Percentiles rank a stretch among this genome's conserved stretches.
Conservation (phyloP, 2,113 vertebrate species). For the Oreotrochilus melanogaster region DNA sequence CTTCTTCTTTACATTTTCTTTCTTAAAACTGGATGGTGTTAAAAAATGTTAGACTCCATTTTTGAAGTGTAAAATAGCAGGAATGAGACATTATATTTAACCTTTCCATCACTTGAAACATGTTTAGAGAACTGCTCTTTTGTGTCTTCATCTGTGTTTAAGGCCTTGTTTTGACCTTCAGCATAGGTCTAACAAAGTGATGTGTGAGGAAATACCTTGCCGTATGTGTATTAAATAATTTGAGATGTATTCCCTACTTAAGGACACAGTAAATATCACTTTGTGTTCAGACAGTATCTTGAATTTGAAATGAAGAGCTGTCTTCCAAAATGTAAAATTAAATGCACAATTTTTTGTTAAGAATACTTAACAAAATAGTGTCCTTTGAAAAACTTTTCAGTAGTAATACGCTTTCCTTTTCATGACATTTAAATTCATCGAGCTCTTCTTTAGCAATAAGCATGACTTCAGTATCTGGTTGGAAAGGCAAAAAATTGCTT, state of each 20-base stretch:
- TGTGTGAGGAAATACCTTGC: background rate
- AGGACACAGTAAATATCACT: background rate
- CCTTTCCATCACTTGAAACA: background rate
- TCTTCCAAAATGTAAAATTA: background rate
- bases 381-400: background rate
- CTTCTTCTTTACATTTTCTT: background rate
- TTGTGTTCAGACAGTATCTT: background rate
- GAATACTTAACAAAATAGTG: fast-evolving
- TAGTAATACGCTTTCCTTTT: background rate
- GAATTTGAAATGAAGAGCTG: background rate
- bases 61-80: background rate
- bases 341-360: background rate
- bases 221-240: background rate
- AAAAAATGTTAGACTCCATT: background rate
- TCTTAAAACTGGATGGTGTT: background rate
- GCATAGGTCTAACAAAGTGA: background rate
- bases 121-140: background rate
- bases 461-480: background rate
- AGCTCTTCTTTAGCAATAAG: background rate
- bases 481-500: background rate
- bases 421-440: background rate
- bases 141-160: background rate
- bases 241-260: background rate
- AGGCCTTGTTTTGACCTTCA: background rate
- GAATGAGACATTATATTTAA: background rate